Base-by-base conservation (phyloP, 2,888 invertebrate genomes). In the Leucoptera coffeella region DNA sequence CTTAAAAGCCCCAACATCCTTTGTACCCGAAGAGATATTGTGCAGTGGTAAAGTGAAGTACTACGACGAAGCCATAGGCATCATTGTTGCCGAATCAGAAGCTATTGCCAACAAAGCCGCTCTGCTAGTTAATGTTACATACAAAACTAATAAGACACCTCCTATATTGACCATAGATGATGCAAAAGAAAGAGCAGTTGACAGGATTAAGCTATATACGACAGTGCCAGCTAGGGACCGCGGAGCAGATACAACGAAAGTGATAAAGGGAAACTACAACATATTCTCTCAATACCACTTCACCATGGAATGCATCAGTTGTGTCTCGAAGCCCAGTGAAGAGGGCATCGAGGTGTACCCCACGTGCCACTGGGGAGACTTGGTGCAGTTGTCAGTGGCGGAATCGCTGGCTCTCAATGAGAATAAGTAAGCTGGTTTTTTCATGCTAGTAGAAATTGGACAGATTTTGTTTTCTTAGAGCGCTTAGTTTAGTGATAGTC, bases 31-130 rank as follows among this genome's bases (percentile, higher is more conserved):
- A 42, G 65, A 71, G 45, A 43, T 76, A 8, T 60, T 76, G 27
- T 73, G 64, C 27, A 59, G 58, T 32, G 74, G 71, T 10, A 47
- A 52, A 13, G 64, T 85, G 0, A 47, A 61, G 26, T 82, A 74
- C 43, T 79, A 78, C 29, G 77, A 81, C 14, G 85, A 85, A 45
- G 72, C 82, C 1, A 50, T 85, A 9, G 86, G 83, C 1, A 48
- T 85, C 1, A 72, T 86, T 12, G 75, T 80, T 0, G 85, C 84
- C 14, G 73, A 67, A 34, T 67, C 64, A 3, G 65, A 74, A 26
- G 50, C 51, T 13, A 35, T 74, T 3, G 81, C 82, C 0, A 60
- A 73, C 22, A 49, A 61, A 36, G 82, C 80, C 0, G 75, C 75
- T 2, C 50, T 67, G 12, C 47, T 75, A 23, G 78, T 83, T 0